Conservation (phyloP, 2,113 vertebrate species). For the Puntigrus tetrazona region DNA sequence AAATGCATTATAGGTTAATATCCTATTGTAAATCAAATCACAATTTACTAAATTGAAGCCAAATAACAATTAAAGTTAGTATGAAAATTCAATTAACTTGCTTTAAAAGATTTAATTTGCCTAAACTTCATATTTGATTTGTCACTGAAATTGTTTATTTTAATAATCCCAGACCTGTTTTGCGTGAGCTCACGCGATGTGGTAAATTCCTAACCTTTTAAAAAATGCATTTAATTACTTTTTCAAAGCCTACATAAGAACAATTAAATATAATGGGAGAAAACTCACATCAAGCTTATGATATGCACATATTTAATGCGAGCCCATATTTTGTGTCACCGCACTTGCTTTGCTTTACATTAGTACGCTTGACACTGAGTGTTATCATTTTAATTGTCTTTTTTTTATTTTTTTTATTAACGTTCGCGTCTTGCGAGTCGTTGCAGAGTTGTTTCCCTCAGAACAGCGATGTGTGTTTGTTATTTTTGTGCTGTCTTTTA, state of each 20-base stretch:
- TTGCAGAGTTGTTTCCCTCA: background rate
- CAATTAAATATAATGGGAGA: slow-evolving; percentile 4
- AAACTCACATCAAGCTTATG: slow-evolving; percentile 14
- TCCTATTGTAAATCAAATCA: background rate
- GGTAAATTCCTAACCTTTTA: background rate
- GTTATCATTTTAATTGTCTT: background rate
- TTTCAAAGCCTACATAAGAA: background rate
- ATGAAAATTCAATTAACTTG: background rate
- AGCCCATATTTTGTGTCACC: slow-evolving; percentile 8
- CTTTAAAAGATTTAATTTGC: background rate
- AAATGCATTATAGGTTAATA: background rate
- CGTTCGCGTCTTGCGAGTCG: background rate
- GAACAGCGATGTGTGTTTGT: background rate
- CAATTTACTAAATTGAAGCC: background rate
- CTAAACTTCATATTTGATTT: background rate
- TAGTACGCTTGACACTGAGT: background rate
- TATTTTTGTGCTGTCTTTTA: background rate
- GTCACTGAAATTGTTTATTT: background rate
- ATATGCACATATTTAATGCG: slow-evolving; percentile 24
- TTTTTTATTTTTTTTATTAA: background rate
- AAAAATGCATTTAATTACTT: background rate
- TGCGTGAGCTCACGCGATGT: background rate
- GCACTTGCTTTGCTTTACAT: slow-evolving; percentile 1
- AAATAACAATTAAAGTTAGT: background rate
- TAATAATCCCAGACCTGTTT: background rate